A percentile compares a stretch with the other conserved stretches of the same genome.
These are phyloP conservation scores for Porphyrio hochstetteri DNA, from an alignment of 2,113 vertebrate species.

Conservation along the genomic window DNA sequence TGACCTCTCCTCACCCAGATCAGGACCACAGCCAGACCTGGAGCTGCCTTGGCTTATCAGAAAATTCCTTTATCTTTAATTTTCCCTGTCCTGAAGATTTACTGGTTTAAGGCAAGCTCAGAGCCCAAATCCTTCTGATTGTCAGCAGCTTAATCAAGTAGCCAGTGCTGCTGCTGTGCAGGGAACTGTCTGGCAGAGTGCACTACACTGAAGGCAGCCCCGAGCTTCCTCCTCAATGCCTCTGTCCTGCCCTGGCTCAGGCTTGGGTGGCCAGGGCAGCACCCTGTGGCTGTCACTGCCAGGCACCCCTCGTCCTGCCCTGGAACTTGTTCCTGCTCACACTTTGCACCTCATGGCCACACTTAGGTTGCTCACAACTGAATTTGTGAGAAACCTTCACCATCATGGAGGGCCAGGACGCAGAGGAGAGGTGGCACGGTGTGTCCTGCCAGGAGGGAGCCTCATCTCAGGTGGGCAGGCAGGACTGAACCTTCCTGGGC, in stretches of 20 bases:
- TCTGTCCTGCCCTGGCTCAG: neutral
- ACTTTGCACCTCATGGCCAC: neutral
- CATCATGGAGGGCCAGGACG: neutral
- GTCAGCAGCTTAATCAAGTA: slow-evolving; percentile 44
- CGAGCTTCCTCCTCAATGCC: neutral
- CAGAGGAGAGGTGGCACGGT: neutral
- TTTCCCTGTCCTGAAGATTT: slow-evolving; percentile 41
- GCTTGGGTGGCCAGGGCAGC: neutral
- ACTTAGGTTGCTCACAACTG: neutral
- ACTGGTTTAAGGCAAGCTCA: slow-evolving; percentile 51
- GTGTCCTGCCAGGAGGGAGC: neutral
- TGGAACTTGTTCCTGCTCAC: neutral
- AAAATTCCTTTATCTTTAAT: slow-evolving; percentile 62
- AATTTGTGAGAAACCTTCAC: neutral
- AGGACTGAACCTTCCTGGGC: neutral
- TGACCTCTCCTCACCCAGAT: slow-evolving; percentile 26
- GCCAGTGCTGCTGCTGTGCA: neutral
- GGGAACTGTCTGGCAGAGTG: neutral
- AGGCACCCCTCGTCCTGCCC: neutral
- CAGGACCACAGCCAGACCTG: neutral
- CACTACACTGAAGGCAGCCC: neutral
- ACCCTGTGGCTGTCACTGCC: neutral
- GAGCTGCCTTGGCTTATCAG: slow-evolving; percentile 32
- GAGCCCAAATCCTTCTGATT: slow-evolving; percentile 7
- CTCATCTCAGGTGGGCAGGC: accelerated